Base-by-base conservation (phyloP, 2,888 invertebrate species). In the Bruchidius siliquastri region DNA sequence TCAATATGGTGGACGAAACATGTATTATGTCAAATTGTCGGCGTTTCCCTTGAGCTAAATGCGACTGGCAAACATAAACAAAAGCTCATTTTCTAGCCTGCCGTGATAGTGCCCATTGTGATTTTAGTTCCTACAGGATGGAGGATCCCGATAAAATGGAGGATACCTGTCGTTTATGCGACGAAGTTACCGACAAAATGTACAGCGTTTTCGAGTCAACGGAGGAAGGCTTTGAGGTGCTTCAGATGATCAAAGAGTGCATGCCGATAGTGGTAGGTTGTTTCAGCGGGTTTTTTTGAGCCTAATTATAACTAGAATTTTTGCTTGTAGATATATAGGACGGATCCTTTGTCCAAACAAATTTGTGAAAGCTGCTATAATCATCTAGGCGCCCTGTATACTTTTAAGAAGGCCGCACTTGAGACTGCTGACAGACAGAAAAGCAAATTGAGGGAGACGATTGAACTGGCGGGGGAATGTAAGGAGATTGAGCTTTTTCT, bases 161-260 rank as follows among this genome's bases (percentile, higher is more conserved):
- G 32, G 82, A 83, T 72, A 78, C 82, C 76, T 87, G 87, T 78
- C 83, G 87, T 72, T 81, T 87, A 69, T 87, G 87, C 79, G 86
- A 86, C 75, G 79, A 82, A 76, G 79, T 77, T 70, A 79, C 79
- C 68, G 81, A 81, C 73, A 82, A 84, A 78, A 83, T 85, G 84
- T 83, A 82, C 76, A 85, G 82, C 80, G 82, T 87, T 79, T 86
- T 87, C 79, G 84, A 84, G 71, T 85, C 85, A 79, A 86, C 83
- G 76, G 82, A 82, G 67, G 82, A 83, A 75, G 86, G 86, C 72
- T 82, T 82, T 77, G 84, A 86, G 80, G 83, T 86, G 70, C 79
- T 87, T 26, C 83, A 86, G 72, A 75, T 87, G 26, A 86, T 87
- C 73, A 85, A 85, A 77, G 84, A 86, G 73, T 85, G 83, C 77